Evolutionary conservation across 2,797 vertebrate genomes (phyloP).

Genomic region (Chaetodon trifasciatus): DNA sequence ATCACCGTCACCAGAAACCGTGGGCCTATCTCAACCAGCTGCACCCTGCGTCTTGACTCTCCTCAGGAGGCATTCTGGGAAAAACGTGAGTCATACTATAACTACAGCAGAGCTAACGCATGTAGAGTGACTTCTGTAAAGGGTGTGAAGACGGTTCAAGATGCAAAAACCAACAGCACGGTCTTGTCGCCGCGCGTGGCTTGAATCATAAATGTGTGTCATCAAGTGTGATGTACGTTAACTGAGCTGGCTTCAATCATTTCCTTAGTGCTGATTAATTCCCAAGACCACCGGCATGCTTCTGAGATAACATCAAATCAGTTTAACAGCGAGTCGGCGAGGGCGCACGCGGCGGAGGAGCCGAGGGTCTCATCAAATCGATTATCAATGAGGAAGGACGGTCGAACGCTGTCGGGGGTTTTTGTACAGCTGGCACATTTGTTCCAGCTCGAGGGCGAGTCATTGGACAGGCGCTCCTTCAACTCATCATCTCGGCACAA

Average conservation of each 20-base stretch:
- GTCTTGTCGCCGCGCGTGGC: neutral
- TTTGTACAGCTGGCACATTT: slow-evolving; percentile 32
- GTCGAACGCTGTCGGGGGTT: slow-evolving; percentile 9
- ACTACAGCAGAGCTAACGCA: neutral
- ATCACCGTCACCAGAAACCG: slow-evolving; percentile 51
- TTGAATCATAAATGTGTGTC: slow-evolving; percentile 28
- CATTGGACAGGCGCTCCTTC: neutral
- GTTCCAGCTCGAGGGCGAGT: neutral
- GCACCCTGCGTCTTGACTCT: slow-evolving; percentile 43
- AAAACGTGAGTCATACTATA: slow-evolving; percentile 56
- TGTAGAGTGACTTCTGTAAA: slow-evolving; percentile 2
- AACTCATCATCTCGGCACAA: neutral
- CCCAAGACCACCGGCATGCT: slow-evolving; percentile 16
- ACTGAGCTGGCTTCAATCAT: neutral
- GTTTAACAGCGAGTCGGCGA: slow-evolving; percentile 11
- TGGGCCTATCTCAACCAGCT: slow-evolving; percentile 42
- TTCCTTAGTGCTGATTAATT: slow-evolving; percentile 18
- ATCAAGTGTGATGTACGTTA: slow-evolving; percentile 10
- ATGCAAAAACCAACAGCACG: slow-evolving; percentile 1
- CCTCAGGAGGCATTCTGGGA: slow-evolving; percentile 61
- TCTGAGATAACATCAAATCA: slow-evolving; percentile 40
- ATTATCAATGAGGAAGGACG: slow-evolving; percentile 33
- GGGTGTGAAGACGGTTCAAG: neutral
- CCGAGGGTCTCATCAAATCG: slow-evolving; percentile 9
- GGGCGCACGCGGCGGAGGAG: slow-evolving; percentile 9